Evolutionary conservation across 2,113 vertebrate genomes (phyloP), one percentile per base, ranked within the genome.

Genomic region (Steatornis caripensis): DNA sequence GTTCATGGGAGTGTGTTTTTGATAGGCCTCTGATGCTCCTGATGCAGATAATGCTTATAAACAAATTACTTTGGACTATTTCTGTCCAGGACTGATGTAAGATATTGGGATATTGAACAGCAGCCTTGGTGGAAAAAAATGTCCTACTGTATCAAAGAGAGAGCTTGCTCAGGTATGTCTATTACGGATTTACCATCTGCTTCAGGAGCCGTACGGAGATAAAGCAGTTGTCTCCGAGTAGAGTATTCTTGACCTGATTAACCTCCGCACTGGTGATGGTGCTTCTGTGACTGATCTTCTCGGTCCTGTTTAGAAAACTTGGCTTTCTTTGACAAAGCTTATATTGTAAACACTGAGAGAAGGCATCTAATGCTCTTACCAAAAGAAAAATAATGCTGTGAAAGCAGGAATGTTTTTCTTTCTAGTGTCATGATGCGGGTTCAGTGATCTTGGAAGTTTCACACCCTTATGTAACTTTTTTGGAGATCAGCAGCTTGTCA

Each of bases 131-230:
- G 93, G 89, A 78, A 91, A 93, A 49, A 89, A 94, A 95, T 87
- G 89, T 95, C 93, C 69, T 94, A 72, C 89, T 95, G 89, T 93
- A 88, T 70, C 88, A 94, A 94, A 97, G 92, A 96, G 72, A 84
- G 96, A 94, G 77, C 80, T 93, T 89, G 80, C 27, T 93, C 92
- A 95, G 92, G 94, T 94, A 88, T 2, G 90, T 92, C 34, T 96
- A 0, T 21, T 84, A 43, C 0, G 12, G 79, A 36, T 86, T 80
- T 61, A 30, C 83, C 14, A 0, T 77, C 83, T 89, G 57, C 76
- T 79, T 75, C 81, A 71, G 89, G 95, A 96, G 71, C 29, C 54
- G 54, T 54, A 1, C 12, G 19, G 41, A 58, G 41, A 41, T 72
- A 5, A 72, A 58, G 3, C 14, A 37, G 20, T 24, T 65, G 6